These are phyloP conservation scores for Pogoniulus pusillus DNA, from an alignment of 2,797 vertebrate genomes.

Conservation along the genomic window DNA sequence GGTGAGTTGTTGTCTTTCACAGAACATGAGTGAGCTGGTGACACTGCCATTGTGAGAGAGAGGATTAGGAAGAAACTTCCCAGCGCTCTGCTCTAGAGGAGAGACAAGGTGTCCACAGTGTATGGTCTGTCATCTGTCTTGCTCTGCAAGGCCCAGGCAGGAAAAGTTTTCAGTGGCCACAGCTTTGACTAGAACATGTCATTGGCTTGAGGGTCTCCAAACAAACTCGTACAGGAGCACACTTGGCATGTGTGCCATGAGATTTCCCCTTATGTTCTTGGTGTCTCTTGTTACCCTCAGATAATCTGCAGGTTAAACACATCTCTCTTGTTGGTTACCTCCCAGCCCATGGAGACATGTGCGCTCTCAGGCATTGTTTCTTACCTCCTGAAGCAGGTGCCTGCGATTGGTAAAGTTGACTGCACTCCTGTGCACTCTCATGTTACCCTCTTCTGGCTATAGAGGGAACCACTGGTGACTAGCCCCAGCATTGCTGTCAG, in stretches of 20 bases:
- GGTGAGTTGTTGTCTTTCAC: background rate
- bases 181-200: background rate
- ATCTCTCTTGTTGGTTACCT: background rate
- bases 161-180: background rate
- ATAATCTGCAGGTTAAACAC: background rate
- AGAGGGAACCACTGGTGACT: background rate
- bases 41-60: background rate
- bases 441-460: background rate
- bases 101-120: background rate
- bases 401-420: background rate
- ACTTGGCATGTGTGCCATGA: background rate
- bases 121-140: background rate
- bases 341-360: background rate
- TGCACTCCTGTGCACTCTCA: background rate
- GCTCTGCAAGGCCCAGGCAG: background rate
- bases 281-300: background rate
- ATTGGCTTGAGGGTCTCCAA: background rate
- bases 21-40: background rate
- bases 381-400: background rate
- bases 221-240: background rate
- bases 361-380: background rate
- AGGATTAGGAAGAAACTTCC: background rate
- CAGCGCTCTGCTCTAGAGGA: background rate
- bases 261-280: background rate
- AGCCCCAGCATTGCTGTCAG: background rate